Conservation (phyloP, 2,888 invertebrate genomes). For the Cetonia aurata region DNA sequence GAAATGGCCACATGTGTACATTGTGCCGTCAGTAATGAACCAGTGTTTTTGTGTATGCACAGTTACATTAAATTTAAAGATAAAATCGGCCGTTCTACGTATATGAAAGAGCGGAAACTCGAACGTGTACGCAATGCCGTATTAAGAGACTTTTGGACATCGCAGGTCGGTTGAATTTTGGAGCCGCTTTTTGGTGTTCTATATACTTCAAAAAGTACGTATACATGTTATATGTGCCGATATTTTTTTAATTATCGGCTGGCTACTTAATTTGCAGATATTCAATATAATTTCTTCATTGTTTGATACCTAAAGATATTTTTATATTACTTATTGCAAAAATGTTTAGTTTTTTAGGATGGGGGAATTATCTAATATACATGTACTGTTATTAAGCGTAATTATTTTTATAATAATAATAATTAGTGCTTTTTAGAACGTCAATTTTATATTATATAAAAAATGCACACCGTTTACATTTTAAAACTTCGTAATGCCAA, state of each 20-base stretch:
- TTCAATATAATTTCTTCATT: too few species aligned
- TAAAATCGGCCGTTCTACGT: conserved; percentile 53
- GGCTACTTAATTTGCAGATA: background rate
- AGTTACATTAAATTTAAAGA: conserved; percentile 55
- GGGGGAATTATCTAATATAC: too few species aligned
- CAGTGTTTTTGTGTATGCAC: conserved; percentile 56
- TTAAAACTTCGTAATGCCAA: background rate
- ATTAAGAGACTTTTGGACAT: conserved; percentile 30
- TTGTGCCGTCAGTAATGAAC: conserved; percentile 57
- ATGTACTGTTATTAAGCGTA: too few species aligned
- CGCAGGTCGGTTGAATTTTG: conserved; percentile 12
- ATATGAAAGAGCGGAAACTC: conserved; percentile 37
- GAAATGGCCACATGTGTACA: conserved; percentile 54
- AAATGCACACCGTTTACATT: too few species aligned
- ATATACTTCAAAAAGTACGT: conserved; percentile 6
- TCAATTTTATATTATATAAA: too few species aligned
- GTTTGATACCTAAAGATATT: too few species aligned
- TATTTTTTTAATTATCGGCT: background rate
- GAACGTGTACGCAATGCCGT: conserved; percentile 37
- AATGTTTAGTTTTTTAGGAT: too few species aligned
- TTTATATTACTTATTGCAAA: too few species aligned
- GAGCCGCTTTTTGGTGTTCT: conserved; percentile 9
- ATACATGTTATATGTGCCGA: background rate
- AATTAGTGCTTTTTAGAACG: too few species aligned
- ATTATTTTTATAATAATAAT: too few species aligned